phyloP scores from a whole-genome alignment of 2,113 vertebrate species.

The Piaya cayana region DNA sequence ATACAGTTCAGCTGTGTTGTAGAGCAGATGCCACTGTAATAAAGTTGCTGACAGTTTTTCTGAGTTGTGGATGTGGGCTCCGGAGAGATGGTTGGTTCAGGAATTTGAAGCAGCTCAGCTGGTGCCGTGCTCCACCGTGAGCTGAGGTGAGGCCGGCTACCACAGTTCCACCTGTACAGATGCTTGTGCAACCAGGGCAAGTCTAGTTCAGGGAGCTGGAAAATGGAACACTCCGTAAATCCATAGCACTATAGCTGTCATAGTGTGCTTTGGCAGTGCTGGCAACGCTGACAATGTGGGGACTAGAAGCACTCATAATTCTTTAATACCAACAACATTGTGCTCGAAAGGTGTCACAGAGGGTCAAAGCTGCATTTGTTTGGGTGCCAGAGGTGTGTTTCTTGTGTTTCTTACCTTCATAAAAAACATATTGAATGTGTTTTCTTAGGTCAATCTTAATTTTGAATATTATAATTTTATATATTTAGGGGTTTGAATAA shows the following conservation, averaged over 20 bases:
- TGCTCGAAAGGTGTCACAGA: neutral
- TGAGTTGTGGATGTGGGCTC: neutral
- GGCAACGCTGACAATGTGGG: neutral
- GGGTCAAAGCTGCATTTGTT: neutral
- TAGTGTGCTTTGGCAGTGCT: neutral
- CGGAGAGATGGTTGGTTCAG: neutral
- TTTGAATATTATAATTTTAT: neutral
- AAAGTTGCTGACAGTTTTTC: neutral
- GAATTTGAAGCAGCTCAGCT: neutral
- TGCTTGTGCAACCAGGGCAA: neutral
- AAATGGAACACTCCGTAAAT: neutral
- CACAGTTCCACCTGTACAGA: neutral
- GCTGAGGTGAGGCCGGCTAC: neutral
- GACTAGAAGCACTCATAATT: neutral
- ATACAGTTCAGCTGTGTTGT: neutral
- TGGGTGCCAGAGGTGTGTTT: neutral
- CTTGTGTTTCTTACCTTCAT: neutral
- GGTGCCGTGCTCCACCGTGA: rapidly evolving
- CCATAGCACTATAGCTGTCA: neutral
- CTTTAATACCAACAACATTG: neutral
- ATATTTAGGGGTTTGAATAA: neutral
- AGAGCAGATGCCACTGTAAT: neutral
- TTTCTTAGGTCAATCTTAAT: neutral
- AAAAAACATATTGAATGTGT: neutral
- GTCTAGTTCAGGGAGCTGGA: neutral